Evolutionary conservation across 2,113 vertebrate genomes (phyloP).

Genomic region (Trinectes maculatus): DNA sequence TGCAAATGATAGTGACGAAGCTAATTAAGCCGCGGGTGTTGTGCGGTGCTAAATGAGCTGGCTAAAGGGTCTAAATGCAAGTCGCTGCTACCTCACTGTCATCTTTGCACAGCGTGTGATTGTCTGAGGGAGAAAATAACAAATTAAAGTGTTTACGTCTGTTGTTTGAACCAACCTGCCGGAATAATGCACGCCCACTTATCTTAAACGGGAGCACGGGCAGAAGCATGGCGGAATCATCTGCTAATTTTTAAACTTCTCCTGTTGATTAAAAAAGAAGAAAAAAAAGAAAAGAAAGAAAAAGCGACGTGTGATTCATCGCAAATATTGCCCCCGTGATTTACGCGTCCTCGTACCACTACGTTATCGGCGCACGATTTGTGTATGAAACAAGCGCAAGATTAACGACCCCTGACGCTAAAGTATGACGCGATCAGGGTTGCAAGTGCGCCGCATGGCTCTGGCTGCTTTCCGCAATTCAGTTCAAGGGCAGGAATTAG

Average conservation of each 20-base stretch:
- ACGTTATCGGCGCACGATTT: constrained; percentile 56
- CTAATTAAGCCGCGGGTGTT: constrained; percentile 74
- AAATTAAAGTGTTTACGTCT: constrained; percentile 45
- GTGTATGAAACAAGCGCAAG: constrained; percentile 54
- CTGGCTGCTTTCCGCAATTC: constrained; percentile 63
- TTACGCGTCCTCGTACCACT: constrained; percentile 40
- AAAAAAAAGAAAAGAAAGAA: constrained; percentile 32
- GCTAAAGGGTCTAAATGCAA: constrained; percentile 65
- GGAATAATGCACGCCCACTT: constrained; percentile 9
- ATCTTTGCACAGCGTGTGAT: constrained; percentile 54
- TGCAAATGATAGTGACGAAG: constrained; percentile 64
- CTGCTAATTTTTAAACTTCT: constrained; percentile 42
- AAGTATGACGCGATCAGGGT: constrained; percentile 69
- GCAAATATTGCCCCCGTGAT: constrained; percentile 38
- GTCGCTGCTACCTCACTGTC: constrained; percentile 56
- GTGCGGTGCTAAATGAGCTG: constrained; percentile 62
- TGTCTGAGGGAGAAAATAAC: constrained; percentile 36
- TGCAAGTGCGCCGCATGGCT: constrained; percentile 64
- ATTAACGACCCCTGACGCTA: constrained; percentile 65
- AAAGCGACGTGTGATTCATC: constrained; percentile 36
- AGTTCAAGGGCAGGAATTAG: constrained; percentile 78
- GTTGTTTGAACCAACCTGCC: constrained; percentile 46
- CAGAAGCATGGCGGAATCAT: neutral
- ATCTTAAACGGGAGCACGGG: constrained; percentile 8
- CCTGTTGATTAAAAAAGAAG: constrained; percentile 43